Base-by-base conservation (phyloP, 2,113 vertebrate genomes). In the Clarias macrocephalus region DNA sequence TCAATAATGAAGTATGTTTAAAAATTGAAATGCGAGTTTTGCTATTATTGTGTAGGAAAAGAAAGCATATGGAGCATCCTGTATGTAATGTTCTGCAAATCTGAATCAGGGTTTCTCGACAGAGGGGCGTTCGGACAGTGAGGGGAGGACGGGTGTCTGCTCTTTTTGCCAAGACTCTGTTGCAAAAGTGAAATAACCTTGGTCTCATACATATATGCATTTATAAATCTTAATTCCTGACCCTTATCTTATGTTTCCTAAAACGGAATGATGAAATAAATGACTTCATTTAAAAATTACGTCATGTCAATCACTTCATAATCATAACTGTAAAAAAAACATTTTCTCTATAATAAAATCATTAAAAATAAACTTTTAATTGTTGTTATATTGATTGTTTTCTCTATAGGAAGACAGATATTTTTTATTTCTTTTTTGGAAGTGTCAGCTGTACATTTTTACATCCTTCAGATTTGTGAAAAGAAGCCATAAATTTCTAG, bases 1-100 rank as follows among this genome's bases (percentile, higher is more conserved):
- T 85, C 28, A 76, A 85, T 85, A 85, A 85, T 76, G 25, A 73
- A 85, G 56, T 4, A 13, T 19, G 73, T 72, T 82, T n/a, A 72
- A 72, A 86, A 48, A 91, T 92, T 56, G 18, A 30, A 89, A 68
- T 82, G 60, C 65, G 84, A 81, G 75, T 33, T 59, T 88, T 89
- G 68, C 86, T 90, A 87, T 82, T 89, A 87, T 37, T 63, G 59
- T 84, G 60, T 12, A 54, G 0, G 2, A 81, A 86, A 87, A n/a
- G 52, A 89, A 83, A 82, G 19, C 30, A 42, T 15, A 68, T 28
- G 57, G 54, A 70, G 23, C 15, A 70, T 33, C 18, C 9, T 19
- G 70, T 16, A 3, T 42, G 70, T 1, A 23, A 73, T 3, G 21
- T 48, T 48, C 5, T 7, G 19, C 21, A 73, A 73, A 73, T 21